phyloP scores from a whole-genome alignment of 1,140 invertebrate genomes.

The Drosophila lacertosa region DNA sequence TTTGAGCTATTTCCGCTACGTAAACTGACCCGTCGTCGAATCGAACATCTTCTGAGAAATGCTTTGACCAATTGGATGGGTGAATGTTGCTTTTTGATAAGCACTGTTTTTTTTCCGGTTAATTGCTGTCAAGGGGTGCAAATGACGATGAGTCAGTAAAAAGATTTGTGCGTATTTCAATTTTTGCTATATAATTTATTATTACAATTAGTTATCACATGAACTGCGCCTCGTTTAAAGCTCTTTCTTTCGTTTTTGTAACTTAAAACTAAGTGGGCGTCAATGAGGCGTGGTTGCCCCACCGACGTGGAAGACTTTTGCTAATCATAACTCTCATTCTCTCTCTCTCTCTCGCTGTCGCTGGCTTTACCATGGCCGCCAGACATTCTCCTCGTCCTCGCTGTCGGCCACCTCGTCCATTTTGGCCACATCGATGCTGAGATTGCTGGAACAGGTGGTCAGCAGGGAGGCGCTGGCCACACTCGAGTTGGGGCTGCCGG shows the following conservation, averaged over 20 bases:
- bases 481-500: constrained; percentile 76
- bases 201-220: constrained; percentile 71
- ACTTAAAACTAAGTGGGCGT: constrained; percentile 51
- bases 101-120: neutral
- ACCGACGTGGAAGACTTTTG: constrained; percentile 65
- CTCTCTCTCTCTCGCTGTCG: constrained; percentile 12
- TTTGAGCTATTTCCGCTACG: constrained; percentile 47
- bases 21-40: neutral
- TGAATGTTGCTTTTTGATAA: neutral
- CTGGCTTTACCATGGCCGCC: constrained; percentile 88
- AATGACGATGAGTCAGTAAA: constrained; percentile 22
- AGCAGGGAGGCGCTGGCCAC: constrained; percentile 57
- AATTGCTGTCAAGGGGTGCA: neutral
- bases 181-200: constrained; percentile 73
- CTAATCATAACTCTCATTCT: constrained; percentile 34
- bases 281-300: constrained; percentile 27
- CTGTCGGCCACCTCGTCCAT: constrained; percentile 71
- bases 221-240: constrained; percentile 67
- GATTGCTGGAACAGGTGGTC: constrained; percentile 59
- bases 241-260: constrained; percentile 40
- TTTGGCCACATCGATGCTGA: constrained; percentile 61
- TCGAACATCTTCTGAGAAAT: neutral
- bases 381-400: constrained; percentile 86
- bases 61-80: constrained; percentile 33
- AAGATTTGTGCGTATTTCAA: constrained; percentile 41